Conservation (phyloP, 2,113 vertebrate species). For the Paraplagusia blochii region DNA sequence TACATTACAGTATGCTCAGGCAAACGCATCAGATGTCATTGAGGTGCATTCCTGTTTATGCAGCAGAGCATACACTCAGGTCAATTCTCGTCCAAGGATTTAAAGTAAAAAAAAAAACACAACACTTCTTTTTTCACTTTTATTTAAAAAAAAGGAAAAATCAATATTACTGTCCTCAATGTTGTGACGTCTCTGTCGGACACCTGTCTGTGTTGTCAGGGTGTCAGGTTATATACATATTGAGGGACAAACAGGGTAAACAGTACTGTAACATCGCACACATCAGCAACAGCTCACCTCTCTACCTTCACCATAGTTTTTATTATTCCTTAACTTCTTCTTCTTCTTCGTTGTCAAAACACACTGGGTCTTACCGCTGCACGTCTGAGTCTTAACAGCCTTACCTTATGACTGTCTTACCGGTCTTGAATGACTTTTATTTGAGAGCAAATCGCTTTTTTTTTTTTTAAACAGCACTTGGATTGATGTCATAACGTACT, state of each 20-base stretch:
- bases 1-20: slow-evolving; percentile 56
- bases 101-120: slow-evolving; percentile 9
- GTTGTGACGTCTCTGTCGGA: slow-evolving; percentile 43
- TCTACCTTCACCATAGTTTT: slow-evolving; percentile 18
- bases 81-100: slow-evolving; percentile 44
- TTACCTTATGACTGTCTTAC: slow-evolving; percentile 58
- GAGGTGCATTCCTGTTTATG: slow-evolving; percentile 34
- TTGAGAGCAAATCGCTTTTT: slow-evolving; percentile 11
- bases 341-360: slow-evolving; percentile 19
- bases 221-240: slow-evolving; percentile 49
- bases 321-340: slow-evolving; percentile 19
- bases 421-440: slow-evolving; percentile 42
- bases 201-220: slow-evolving; percentile 26
- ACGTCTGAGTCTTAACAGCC: slow-evolving; percentile 58
- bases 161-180: slow-evolving; percentile 29
- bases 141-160: slow-evolving; percentile 22
- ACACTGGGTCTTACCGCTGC: slow-evolving; percentile 42
- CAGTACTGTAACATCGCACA: slow-evolving; percentile 66
- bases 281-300: slow-evolving; percentile 65
- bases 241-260: slow-evolving; percentile 75
- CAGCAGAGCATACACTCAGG: slow-evolving; percentile 67
- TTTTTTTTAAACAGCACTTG: slow-evolving; percentile 25
- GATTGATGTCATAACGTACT: slow-evolving; percentile 35
- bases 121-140: slow-evolving; percentile 16
- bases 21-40: slow-evolving; percentile 39